These are phyloP conservation scores for Dasysyrphus tricinctus DNA, from an alignment of 2,888 invertebrate species.

Conservation along the genomic window DNA sequence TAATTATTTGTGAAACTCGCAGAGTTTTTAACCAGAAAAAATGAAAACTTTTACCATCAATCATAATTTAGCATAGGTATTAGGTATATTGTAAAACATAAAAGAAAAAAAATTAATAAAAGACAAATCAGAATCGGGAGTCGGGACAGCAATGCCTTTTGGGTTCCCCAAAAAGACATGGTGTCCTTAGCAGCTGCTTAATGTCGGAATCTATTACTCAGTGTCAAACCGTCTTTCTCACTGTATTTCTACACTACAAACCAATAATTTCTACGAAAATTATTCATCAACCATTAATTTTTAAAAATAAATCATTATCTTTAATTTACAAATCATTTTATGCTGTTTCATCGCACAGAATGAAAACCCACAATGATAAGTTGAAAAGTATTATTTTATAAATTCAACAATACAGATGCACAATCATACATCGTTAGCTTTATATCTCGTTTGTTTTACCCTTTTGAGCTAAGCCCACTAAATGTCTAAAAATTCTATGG, in stretches of 20 bases:
- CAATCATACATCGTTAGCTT: background rate
- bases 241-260: too few relatives aligned
- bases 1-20: background rate
- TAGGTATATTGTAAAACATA: too few relatives aligned
- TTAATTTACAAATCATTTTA: background rate
- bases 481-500: conserved; percentile 1
- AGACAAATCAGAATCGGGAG: background rate
- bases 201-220: background rate
- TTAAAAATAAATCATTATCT: background rate
- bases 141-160: too few relatives aligned
- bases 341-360: background rate
- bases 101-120: background rate
- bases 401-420: background rate
- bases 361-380: background rate
- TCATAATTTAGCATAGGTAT: too few relatives aligned
- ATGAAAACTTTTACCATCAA: background rate
- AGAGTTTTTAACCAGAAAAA: background rate
- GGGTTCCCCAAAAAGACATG: background rate
- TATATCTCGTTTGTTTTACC: background rate
- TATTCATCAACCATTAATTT: background rate
- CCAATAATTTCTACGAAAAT: too few relatives aligned
- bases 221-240: background rate
- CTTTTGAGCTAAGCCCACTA: background rate
- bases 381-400: conserved; percentile 3
- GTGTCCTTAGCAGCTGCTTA: background rate